Evolutionary conservation across 37 sponge, comb jelly and placozoan genomes (phyloP).

Genomic region (Cladorhizidae sp.): DNA sequence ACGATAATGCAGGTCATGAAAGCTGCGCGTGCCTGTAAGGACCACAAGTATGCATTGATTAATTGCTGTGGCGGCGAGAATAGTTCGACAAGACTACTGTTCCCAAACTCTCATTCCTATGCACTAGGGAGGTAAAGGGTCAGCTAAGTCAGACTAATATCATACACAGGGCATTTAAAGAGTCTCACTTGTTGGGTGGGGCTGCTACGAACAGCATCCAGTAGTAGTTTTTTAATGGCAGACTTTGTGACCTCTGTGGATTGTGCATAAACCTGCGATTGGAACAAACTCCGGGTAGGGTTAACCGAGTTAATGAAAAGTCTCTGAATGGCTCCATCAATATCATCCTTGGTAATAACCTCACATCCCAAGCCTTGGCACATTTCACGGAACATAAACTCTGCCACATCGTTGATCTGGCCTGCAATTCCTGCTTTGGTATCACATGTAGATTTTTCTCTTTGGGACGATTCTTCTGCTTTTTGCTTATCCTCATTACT

Average conservation of each 20-base stretch:
- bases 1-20: too few species aligned
- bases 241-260: not conserved
- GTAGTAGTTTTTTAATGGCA: not conserved
- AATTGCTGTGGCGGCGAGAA: too few species aligned
- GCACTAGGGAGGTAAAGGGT: too few species aligned
- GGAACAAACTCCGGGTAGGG: not conserved
- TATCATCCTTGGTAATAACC: slow-evolving; percentile 33
- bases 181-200: not conserved
- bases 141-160: too few species aligned
- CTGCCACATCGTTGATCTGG: slow-evolving; percentile 27
- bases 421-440: slow-evolving; percentile 11
- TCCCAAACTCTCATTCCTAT: too few species aligned
- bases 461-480: not conserved
- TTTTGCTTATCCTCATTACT: too few species aligned
- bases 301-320: not conserved
- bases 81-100: too few species aligned
- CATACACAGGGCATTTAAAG: too few species aligned
- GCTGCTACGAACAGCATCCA: not conserved
- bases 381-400: slow-evolving; percentile 46
- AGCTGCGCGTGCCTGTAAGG: too few species aligned
- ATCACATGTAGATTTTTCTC: not conserved
- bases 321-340: slow-evolving; percentile 18
- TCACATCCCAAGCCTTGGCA: not conserved
- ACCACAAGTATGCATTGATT: too few species aligned
- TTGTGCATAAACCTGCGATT: not conserved